Base-by-base conservation (phyloP, 2,113 vertebrate genomes). In the Trinectes maculatus region DNA sequence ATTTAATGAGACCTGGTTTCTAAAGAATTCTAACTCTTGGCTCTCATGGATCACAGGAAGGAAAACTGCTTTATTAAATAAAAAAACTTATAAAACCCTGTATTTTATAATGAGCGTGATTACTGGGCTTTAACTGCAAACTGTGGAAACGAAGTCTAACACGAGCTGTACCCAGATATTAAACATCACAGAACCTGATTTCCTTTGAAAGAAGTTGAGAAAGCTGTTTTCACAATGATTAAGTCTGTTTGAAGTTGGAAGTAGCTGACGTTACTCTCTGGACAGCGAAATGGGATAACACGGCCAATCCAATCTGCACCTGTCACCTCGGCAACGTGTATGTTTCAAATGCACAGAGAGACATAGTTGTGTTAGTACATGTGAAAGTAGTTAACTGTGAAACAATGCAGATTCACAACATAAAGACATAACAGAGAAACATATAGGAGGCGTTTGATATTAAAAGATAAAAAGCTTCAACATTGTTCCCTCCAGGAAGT, bases 231-330 rank as follows among this genome's bases (percentile, higher is more conserved):
- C 24, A 36, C 47, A 3, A 7, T 67, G 47, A 63, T 51, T 29
- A 31, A 46, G 43, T 64, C 66, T 47, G 29, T 75, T 69, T 75
- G 53, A 85, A 68, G 62, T 57, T 47, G 21, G 28, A 7, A 11
- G 42, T 15, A 33, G 65, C 52, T 62, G 16, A n/a, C n/a, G n/a
- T n/a, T n/a, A n/a, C n/a, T n/a, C n/a, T n/a, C n/a, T n/a, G n/a
- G n/a, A n/a, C n/a, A n/a, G n/a, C n/a, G n/a, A n/a, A n/a, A n/a
- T n/a, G n/a, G n/a, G n/a, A n/a, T n/a, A n/a, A n/a, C n/a, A n/a
- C n/a, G n/a, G n/a, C n/a, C n/a, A n/a, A n/a, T n/a, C n/a, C n/a
- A n/a, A n/a, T n/a, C n/a, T n/a, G n/a, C n/a, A n/a, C n/a, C n/a
- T n/a, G n/a, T n/a, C n/a, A n/a, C n/a, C n/a, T n/a, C n/a, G n/a